Percentiles rank a stretch among this genome's conserved stretches.
Evolutionary conservation across 2,888 invertebrate genomes (phyloP).

Genomic region (Tipula lateralis): DNA sequence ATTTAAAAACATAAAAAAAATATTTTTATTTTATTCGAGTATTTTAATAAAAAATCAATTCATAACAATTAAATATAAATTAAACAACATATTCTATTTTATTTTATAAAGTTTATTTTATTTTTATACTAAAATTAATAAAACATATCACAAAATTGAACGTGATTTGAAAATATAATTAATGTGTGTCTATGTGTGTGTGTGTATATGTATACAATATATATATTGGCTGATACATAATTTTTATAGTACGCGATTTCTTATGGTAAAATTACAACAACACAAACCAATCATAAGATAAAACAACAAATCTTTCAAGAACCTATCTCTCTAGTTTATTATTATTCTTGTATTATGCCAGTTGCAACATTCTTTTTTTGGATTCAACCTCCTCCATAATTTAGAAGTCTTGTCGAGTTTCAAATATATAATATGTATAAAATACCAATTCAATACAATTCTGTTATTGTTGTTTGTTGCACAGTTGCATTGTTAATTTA

Average conservation of each 20-base stretch:
- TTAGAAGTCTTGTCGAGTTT: slow-evolving; percentile 1
- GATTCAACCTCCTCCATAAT: slow-evolving; percentile 15
- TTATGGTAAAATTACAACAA: neutral
- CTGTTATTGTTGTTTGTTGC: neutral
- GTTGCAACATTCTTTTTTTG: slow-evolving; percentile 19
- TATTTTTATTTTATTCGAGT: neutral
- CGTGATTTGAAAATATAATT: slow-evolving; percentile 24
- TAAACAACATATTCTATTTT: neutral
- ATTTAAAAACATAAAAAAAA: neutral
- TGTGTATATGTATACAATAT: neutral
- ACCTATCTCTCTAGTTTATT: slow-evolving; percentile 24
- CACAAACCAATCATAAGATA: neutral
- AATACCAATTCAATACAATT: neutral
- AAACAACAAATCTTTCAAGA: neutral
- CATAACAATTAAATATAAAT: slow-evolving; percentile 24
- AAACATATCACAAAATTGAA: slow-evolving; percentile 11
- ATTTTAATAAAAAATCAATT: slow-evolving; percentile 16
- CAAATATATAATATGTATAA: neutral
- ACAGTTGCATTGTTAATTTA: neutral
- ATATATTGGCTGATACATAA: neutral
- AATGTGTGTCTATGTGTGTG: neutral
- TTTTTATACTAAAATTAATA: slow-evolving; percentile 11
- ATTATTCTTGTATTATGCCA: slow-evolving; percentile 11
- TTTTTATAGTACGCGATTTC: neutral
- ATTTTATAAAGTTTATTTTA: neutral